A percentile compares a stretch with the other conserved stretches of the same genome.
Evolutionary conservation across 2,888 invertebrate species (phyloP).

Genomic region (Oithona nana): DNA sequence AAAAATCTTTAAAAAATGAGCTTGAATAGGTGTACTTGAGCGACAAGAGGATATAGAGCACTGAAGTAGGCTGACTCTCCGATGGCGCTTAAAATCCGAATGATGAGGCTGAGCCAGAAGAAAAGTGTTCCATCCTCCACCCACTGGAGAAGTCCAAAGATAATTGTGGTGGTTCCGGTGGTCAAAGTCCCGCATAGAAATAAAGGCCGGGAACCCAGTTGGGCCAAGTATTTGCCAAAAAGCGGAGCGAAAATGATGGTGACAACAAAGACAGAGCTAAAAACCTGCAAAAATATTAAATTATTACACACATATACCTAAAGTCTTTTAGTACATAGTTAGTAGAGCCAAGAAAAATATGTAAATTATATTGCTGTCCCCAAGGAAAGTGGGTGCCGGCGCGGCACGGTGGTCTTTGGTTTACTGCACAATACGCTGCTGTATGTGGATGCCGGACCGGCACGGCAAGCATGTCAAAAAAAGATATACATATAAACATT

Average conservation of each 20-base stretch:
- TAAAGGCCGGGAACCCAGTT: conserved; percentile 30
- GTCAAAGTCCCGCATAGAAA: conserved; percentile 31
- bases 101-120: conserved; percentile 29
- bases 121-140: conserved; percentile 25
- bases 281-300: conserved; percentile 2
- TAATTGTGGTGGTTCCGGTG: conserved; percentile 31
- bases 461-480: not conserved
- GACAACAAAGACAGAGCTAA: conserved; percentile 2
- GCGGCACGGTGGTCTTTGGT: too few relatives aligned
- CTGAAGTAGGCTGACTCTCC: conserved; percentile 27
- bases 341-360: not conserved
- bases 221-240: conserved; percentile 24
- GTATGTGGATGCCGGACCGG: not conserved
- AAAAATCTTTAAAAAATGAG: not conserved
- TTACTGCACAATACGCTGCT: not conserved
- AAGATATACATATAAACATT: not conserved
- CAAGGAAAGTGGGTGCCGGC: too few relatives aligned
- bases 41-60: conserved; percentile 18
- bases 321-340: too few relatives aligned
- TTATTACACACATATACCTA: too few relatives aligned
- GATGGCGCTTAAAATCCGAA: conserved; percentile 31
- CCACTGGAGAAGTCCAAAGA: conserved; percentile 31
- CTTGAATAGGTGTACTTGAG: conserved; percentile 25
- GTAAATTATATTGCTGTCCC: not conserved
- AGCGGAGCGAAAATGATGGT: conserved; percentile 20